Conservation (phyloP, 2,888 invertebrate species). For the Agapetus fuscipes region DNA sequence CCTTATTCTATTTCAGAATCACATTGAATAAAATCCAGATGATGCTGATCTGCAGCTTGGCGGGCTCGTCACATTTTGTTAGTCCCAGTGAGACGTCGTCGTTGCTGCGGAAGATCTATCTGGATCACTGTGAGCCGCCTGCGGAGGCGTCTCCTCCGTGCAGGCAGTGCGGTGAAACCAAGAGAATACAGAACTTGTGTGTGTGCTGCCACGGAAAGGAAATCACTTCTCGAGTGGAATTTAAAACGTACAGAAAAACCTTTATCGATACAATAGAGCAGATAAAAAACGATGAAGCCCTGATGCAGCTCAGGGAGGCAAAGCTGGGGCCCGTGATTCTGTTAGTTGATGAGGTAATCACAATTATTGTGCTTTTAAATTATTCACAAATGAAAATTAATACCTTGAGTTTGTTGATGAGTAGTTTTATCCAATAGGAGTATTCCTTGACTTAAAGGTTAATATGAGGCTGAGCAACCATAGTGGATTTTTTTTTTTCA, state of each 20-base stretch:
- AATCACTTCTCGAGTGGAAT: constrained; percentile 5
- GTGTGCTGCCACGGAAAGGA: constrained; percentile 33
- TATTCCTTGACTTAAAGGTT: no score
- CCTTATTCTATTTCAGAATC: constrained; percentile 29
- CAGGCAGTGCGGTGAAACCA: constrained; percentile 13
- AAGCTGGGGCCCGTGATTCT: constrained; percentile 53
- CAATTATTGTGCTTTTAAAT: no score
- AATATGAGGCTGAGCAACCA: no score
- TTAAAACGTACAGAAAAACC: constrained; percentile 28
- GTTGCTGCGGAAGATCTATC: constrained; percentile 15
- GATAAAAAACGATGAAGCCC: constrained; percentile 34
- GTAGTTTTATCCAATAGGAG: no score
- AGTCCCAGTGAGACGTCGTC: constrained; percentile 10
- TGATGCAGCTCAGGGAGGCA: constrained; percentile 33
- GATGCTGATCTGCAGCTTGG: constrained; percentile 10
- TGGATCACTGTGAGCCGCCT: constrained; percentile 5
- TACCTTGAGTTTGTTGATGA: no score
- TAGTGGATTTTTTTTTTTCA: no score
- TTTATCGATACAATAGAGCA: constrained; percentile 33
- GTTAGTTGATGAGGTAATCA: constrained; percentile 57
- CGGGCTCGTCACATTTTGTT: constrained; percentile 23
- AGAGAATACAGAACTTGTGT: constrained; percentile 29
- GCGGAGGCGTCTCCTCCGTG: constrained; percentile 1
- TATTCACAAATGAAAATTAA: no score
- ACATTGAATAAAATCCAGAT: constrained; percentile 16